Conservation (phyloP, 2,113 vertebrate genomes). For the Gobius niger region DNA sequence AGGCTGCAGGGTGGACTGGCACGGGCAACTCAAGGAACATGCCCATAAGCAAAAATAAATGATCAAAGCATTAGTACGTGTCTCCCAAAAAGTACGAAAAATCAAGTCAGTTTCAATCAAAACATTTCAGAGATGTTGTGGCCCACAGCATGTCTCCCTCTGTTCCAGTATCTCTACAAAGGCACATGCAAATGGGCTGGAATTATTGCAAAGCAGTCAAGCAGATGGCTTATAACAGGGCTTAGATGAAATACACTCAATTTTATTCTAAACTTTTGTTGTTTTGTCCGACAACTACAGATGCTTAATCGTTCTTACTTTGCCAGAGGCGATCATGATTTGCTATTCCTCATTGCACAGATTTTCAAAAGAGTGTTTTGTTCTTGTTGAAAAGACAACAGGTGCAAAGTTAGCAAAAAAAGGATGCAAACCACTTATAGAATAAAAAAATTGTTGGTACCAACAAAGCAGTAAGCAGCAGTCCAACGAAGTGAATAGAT, state of each 20-base stretch:
- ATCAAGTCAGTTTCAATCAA: not conserved
- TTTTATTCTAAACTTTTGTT: constrained; percentile 13
- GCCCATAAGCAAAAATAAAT: constrained; percentile 9
- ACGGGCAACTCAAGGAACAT: not conserved
- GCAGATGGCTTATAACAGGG: constrained; percentile 16
- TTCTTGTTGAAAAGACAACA: constrained; percentile 6
- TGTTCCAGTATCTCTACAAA: constrained; percentile 6
- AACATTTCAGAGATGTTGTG: constrained; percentile 14
- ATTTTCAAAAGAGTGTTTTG: not conserved
- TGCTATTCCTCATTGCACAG: constrained; percentile 13
- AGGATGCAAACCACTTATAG: not conserved
- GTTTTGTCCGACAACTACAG: constrained; percentile 12
- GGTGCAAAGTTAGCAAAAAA: constrained; percentile 1
- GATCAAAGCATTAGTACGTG: constrained; percentile 1
- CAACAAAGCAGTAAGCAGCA: not conserved
- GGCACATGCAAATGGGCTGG: constrained; percentile 12
- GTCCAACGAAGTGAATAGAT: constrained; percentile 18
- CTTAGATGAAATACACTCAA: constrained; percentile 27
- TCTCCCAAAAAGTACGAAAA: not conserved
- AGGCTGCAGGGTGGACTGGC: not conserved
- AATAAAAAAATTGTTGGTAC: not conserved
- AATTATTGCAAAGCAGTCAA: constrained; percentile 20
- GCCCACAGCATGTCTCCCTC: constrained; percentile 12
- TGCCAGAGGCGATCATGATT: not conserved
- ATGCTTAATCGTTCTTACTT: constrained; percentile 16